phyloP scores from a whole-genome alignment of 64 coral and sea anemone species.

The Porites australiensis region DNA sequence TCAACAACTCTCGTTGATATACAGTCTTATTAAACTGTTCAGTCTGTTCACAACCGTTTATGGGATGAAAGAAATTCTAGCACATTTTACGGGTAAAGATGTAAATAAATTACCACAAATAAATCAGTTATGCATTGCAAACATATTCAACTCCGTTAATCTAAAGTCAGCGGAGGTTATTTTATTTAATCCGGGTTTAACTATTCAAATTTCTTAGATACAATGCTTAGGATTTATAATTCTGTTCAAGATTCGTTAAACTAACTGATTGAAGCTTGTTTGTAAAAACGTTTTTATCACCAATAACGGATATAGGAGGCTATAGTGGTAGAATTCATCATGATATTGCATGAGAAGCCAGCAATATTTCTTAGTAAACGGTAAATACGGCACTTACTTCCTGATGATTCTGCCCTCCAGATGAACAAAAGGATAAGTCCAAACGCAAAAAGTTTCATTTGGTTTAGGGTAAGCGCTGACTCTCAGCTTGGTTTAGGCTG shows the following conservation, averaged over 20 bases:
- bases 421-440: conserved; percentile 28
- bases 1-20: too few relatives aligned
- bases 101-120: conserved; percentile 11
- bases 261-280: too few relatives aligned
- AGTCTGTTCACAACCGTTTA: neutral
- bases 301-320: too few relatives aligned
- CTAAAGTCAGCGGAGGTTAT: neutral
- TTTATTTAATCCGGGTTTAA: neutral
- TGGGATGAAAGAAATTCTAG: neutral
- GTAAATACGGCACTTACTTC: conserved; percentile 21
- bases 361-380: neutral
- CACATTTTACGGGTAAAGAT: neutral
- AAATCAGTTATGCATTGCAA: conserved; percentile 38
- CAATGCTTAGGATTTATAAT: too few relatives aligned
- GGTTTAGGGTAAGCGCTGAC: neutral
- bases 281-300: too few relatives aligned
- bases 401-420: conserved; percentile 20
- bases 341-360: neutral
- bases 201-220: too few relatives aligned
- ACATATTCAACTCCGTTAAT: conserved; percentile 1
- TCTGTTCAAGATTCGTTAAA: too few relatives aligned
- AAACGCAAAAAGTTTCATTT: conserved; percentile 41
- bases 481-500: neutral
- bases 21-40: neutral
- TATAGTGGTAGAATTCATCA: neutral